Evolutionary conservation across 2,888 invertebrate genomes (phyloP).

Genomic region (Agonopterix heracliana): DNA sequence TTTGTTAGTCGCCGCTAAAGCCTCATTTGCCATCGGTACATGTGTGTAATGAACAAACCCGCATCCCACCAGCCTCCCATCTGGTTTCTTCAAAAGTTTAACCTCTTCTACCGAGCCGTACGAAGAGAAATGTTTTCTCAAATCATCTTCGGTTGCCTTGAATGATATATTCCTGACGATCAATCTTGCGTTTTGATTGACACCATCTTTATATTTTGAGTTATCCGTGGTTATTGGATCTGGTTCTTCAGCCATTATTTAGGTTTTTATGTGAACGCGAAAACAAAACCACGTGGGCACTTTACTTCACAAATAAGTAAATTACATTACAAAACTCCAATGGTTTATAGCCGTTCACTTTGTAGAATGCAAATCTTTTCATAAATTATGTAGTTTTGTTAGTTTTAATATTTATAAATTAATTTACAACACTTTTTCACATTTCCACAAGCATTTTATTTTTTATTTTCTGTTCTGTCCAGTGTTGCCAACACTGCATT

Average conservation of each 20-base stretch:
- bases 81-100: constrained; percentile 82
- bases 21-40: constrained; percentile 87
- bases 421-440: too few species aligned
- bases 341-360: too few species aligned
- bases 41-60: constrained; percentile 91
- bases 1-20: constrained; percentile 81
- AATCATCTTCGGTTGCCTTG: constrained; percentile 82
- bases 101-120: constrained; percentile 87
- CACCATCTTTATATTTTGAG: constrained; percentile 40
- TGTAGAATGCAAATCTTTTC: too few species aligned
- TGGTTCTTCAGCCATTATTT: constrained; percentile 8
- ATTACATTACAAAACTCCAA: not conserved
- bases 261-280: not conserved
- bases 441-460: too few species aligned
- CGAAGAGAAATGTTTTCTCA: constrained; percentile 81
- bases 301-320: not conserved
- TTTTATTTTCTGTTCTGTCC: too few species aligned
- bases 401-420: too few species aligned
- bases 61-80: constrained; percentile 89
- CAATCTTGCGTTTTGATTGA: constrained; percentile 74
- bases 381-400: too few species aligned
- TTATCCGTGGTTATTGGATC: constrained; percentile 15
- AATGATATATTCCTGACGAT: constrained; percentile 82
- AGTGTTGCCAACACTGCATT: too few species aligned
- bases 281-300: not conserved